phyloP scores from a whole-genome alignment of 2,888 invertebrate species.

The Listrodromus nycthemerus region DNA sequence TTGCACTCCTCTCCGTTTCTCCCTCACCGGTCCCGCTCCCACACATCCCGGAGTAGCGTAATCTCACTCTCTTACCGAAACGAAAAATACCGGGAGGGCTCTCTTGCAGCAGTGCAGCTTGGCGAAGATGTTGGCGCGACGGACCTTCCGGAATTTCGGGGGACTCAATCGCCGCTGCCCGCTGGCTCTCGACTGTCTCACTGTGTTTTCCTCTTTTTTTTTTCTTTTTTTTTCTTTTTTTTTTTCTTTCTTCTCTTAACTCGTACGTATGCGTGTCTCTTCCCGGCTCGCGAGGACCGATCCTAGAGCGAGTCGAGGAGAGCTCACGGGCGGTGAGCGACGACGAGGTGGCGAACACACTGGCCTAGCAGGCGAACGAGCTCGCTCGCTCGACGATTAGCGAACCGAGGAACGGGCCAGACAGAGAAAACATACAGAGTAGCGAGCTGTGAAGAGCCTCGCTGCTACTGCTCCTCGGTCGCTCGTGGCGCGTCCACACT shows the following conservation, averaged over 20 bases:
- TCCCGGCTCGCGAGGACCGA: slow-evolving; percentile 30
- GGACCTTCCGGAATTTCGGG: slow-evolving; percentile 61
- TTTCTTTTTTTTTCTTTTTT: background rate
- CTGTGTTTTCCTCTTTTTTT: background rate
- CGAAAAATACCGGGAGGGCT: slow-evolving; percentile 26
- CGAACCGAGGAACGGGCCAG: slow-evolving; percentile 32
- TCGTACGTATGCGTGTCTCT: background rate
- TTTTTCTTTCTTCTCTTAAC: background rate
- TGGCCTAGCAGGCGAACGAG: background rate
- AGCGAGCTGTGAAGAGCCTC: slow-evolving; percentile 45
- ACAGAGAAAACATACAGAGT: slow-evolving; percentile 34
- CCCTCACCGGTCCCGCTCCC: background rate
- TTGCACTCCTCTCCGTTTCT: background rate
- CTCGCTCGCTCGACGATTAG: slow-evolving; percentile 13
- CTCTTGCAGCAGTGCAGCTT: slow-evolving; percentile 9
- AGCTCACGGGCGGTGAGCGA: background rate
- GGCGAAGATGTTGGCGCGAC: slow-evolving; percentile 32
- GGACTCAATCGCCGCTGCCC: slow-evolving; percentile 27
- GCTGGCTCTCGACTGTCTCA: slow-evolving; percentile 5
- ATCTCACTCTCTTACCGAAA: slow-evolving; percentile 25
- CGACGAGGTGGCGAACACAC: slow-evolving; percentile 30
- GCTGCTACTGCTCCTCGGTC: slow-evolving; percentile 41
- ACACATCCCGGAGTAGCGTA: background rate
- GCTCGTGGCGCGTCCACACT: slow-evolving; percentile 66
- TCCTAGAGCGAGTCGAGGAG: background rate